A percentile compares a stretch with the other conserved stretches of the same genome.
Conservation (phyloP, 2,113 vertebrate species). For the Marcusenius ussheri region DNA sequence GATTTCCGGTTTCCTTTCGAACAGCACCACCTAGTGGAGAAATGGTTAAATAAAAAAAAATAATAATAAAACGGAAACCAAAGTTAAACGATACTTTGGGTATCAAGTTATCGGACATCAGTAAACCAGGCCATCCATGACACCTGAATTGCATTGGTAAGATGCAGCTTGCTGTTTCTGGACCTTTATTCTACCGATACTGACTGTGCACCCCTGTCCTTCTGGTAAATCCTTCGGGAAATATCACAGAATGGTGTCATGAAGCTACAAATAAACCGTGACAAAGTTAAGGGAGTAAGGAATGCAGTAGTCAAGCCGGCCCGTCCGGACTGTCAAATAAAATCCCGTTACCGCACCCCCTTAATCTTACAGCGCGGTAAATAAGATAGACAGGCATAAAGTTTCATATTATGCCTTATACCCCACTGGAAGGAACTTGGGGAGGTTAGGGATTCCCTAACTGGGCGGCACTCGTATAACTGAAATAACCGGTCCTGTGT, state of each 20-base stretch:
- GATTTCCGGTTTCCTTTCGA: not conserved
- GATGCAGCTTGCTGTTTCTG: not conserved
- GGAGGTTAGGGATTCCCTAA: not conserved
- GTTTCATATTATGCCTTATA: not conserved
- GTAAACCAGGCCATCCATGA: not conserved
- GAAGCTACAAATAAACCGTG: not conserved
- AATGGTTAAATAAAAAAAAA: not conserved
- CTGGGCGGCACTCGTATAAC: not conserved
- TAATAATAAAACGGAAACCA: not conserved
- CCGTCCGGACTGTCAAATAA: not conserved
- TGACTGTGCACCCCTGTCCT: not conserved
- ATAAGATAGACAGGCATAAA: not conserved
- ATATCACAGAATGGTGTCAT: not conserved
- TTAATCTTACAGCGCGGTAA: not conserved
- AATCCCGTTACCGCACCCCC: not conserved
- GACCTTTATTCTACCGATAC: not conserved
- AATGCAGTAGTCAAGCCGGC: not conserved
- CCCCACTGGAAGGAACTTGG: not conserved
- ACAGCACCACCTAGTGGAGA: conserved; percentile 20
- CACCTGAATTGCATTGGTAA: not conserved
- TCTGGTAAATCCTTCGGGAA: not conserved
- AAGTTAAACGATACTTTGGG: not conserved
- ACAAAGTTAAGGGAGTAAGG: not conserved
- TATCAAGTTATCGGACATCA: not conserved
- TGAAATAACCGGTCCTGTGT: not conserved